A percentile compares a stretch with the other conserved stretches of the same genome.
Conservation (phyloP, 2,888 invertebrate species). For the Drosophila lutescens region DNA sequence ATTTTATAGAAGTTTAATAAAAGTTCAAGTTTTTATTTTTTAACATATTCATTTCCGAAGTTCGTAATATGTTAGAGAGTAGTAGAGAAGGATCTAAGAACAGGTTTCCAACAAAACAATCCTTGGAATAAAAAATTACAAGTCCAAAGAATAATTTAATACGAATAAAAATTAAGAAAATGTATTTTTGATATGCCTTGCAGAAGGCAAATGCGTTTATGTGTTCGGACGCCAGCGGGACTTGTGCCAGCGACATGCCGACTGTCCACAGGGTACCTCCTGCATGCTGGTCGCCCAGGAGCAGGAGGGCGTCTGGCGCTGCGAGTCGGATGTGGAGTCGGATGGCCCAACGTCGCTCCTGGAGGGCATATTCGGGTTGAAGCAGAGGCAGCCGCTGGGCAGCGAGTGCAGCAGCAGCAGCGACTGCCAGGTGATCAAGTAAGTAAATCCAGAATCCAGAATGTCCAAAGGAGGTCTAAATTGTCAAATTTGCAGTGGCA, state of each 20-base stretch:
- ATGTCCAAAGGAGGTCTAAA: background rate
- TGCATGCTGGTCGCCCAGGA: constrained; percentile 87
- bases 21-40: too few relatives aligned
- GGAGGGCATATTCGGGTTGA: constrained; percentile 47
- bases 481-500: constrained; percentile 85
- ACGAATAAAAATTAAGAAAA: too few relatives aligned
- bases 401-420: constrained; percentile 92
- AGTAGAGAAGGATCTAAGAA: too few relatives aligned
- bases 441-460: constrained; percentile 18
- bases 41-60: too few relatives aligned
- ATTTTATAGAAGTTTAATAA: too few relatives aligned
- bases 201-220: constrained; percentile 88
- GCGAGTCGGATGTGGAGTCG: constrained; percentile 90
- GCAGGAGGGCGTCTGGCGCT: constrained; percentile 87
- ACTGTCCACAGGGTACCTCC: constrained; percentile 92
- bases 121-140: too few relatives aligned
- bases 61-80: too few relatives aligned
- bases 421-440: constrained; percentile 91
- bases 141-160: too few relatives aligned
- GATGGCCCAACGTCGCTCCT: constrained; percentile 19
- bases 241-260: constrained; percentile 91
- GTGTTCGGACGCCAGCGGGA: constrained; percentile 91
- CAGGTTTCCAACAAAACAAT: too few relatives aligned
- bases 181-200: background rate
- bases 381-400: constrained; percentile 92